These are phyloP conservation scores for Poecilia gillii DNA, from an alignment of 2,797 vertebrate genomes.

Conservation along the genomic window DNA sequence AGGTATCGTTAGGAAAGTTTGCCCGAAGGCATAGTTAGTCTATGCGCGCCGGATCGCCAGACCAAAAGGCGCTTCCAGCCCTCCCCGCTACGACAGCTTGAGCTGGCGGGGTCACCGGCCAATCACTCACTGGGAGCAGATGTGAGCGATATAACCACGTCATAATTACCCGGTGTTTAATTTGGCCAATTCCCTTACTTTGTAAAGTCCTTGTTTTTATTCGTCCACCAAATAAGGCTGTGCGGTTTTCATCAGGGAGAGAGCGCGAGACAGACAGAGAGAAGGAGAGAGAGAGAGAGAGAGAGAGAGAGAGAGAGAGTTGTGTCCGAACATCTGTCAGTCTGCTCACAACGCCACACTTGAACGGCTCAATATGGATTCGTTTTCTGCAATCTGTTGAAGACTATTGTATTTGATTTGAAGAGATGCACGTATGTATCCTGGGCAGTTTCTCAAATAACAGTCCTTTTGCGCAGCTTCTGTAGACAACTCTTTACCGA, in stretches of 20 bases:
- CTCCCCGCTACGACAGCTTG: conserved; percentile 43
- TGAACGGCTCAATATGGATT: neutral
- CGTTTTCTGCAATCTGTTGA: neutral
- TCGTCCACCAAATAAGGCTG: conserved; percentile 53
- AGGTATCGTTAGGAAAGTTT: conserved; percentile 35
- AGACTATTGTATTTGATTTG: neutral
- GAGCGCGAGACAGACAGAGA: conserved; percentile 11
- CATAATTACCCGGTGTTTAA: conserved; percentile 64
- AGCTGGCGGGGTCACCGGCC: conserved; percentile 44
- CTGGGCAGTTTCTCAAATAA: neutral
- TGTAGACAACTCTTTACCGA: neutral
- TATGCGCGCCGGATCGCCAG: conserved; percentile 36
- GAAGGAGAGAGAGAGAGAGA: conserved; percentile 5
- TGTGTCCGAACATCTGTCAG: conserved; percentile 42
- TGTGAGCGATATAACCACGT: conserved; percentile 70
- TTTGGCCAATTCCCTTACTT: conserved; percentile 67
- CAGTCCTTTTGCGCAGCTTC: neutral
- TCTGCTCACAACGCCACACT: conserved; percentile 1
- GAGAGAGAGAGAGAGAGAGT: conserved; percentile 7
- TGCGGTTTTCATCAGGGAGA: conserved; percentile 18
- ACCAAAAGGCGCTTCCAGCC: conserved; percentile 27
- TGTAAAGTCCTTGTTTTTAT: conserved; percentile 47
- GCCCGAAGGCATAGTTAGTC: conserved; percentile 48
- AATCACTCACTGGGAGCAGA: conserved; percentile 64
- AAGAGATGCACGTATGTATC: neutral